phyloP scores from a whole-genome alignment of 1,140 invertebrate genomes.

The Drosophila arawakana region DNA sequence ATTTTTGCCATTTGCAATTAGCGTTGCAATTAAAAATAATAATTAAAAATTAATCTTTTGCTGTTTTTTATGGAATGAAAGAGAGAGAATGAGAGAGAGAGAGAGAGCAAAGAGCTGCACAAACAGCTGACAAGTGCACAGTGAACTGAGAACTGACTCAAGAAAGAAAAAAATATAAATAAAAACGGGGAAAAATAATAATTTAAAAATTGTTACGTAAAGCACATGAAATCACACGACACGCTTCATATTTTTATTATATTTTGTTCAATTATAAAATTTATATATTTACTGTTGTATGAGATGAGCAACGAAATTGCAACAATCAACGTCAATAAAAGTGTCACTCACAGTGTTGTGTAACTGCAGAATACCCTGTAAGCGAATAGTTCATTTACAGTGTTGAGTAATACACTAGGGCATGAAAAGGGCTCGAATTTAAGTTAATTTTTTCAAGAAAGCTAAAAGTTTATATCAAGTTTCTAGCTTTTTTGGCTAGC shows the following conservation, averaged over 20 bases:
- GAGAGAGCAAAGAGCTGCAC: neutral
- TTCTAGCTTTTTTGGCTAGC: too few relatives aligned
- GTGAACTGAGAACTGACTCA: slow-evolving; percentile 16
- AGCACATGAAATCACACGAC: slow-evolving; percentile 42
- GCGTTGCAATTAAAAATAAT: slow-evolving; percentile 68
- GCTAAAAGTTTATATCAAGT: too few relatives aligned
- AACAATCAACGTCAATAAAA: slow-evolving; percentile 38
- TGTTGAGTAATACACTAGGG: too few relatives aligned
- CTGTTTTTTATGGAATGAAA: neutral
- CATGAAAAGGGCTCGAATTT: too few relatives aligned
- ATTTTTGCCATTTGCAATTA: slow-evolving; percentile 58
- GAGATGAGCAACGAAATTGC: slow-evolving; percentile 34
- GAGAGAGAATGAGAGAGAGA: neutral
- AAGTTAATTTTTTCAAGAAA: too few relatives aligned
- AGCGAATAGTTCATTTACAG: neutral
- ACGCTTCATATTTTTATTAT: slow-evolving; percentile 42
- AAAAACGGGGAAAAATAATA: slow-evolving; percentile 4
- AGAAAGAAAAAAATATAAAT: slow-evolving; percentile 15
- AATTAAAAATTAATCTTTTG: slow-evolving; percentile 65
- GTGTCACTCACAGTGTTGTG: neutral
- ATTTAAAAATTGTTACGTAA: slow-evolving; percentile 60
- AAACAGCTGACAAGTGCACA: slow-evolving; percentile 72
- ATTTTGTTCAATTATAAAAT: slow-evolving; percentile 43
- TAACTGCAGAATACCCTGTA: slow-evolving; percentile 20
- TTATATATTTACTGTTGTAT: neutral